Percentiles rank a stretch among this genome's conserved stretches.
phyloP scores from a whole-genome alignment of 2,888 invertebrate species.

The Amblyteles armatorius region DNA sequence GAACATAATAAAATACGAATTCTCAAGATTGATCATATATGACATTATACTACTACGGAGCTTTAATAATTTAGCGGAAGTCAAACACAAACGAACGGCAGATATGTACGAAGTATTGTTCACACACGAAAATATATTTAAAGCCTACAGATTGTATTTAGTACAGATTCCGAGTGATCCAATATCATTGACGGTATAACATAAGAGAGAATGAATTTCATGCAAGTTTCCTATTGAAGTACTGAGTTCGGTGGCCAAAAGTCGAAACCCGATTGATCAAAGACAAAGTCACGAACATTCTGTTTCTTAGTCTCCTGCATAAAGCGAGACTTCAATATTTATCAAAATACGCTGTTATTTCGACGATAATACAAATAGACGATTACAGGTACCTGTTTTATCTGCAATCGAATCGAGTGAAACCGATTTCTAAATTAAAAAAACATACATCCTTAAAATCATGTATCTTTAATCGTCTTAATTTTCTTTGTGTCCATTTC shows the following conservation, averaged over 20 bases:
- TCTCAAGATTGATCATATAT: too few relatives aligned
- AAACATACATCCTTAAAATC: slow-evolving; percentile 8
- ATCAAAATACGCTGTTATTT: not conserved
- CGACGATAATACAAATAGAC: not conserved
- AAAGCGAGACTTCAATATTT: not conserved
- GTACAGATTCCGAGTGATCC: not conserved
- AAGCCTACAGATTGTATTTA: not conserved
- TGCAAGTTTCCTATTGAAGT: not conserved
- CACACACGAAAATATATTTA: not conserved
- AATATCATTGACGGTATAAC: not conserved
- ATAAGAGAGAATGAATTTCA: not conserved
- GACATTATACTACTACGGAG: not conserved
- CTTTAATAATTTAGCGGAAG: not conserved
- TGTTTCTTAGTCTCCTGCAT: not conserved
- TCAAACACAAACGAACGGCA: not conserved
- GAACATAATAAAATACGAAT: too few relatives aligned
- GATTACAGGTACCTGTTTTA: slow-evolving; percentile 6
- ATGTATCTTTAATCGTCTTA: slow-evolving; percentile 29
- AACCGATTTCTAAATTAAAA: not conserved
- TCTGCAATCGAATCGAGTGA: not conserved
- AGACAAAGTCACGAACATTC: not conserved
- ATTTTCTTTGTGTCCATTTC: slow-evolving; percentile 14
- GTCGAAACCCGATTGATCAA: not conserved
- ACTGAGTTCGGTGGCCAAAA: not conserved
- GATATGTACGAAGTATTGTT: not conserved